Percentiles rank a stretch among this genome's conserved stretches.
Conservation (phyloP, 2,888 invertebrate genomes). For the Cenopis cana region DNA sequence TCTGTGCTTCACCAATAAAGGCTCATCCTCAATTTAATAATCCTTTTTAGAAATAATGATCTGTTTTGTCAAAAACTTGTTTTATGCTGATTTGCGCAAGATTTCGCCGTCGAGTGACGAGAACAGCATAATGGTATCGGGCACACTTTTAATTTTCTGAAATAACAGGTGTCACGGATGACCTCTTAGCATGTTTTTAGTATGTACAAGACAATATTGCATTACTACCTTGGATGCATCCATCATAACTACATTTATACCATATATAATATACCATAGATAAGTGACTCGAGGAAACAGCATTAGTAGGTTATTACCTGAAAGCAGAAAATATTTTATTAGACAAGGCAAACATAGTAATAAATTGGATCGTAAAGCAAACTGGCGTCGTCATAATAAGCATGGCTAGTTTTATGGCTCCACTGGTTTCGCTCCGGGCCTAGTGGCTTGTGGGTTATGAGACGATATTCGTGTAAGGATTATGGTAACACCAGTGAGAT, state of each 20-base stretch:
- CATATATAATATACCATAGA: neutral
- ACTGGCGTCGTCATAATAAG: slow-evolving; percentile 43
- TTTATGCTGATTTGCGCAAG: no score
- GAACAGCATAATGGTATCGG: no score
- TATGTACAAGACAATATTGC: no score
- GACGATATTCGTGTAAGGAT: slow-evolving; percentile 27
- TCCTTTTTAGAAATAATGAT: no score
- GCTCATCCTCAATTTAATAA: no score
- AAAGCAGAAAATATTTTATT: slow-evolving; percentile 44
- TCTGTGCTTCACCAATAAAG: no score
- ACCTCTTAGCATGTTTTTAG: no score
- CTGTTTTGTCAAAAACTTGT: no score
- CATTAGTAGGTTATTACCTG: slow-evolving; percentile 40
- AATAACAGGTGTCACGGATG: no score
- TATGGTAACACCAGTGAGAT: neutral
- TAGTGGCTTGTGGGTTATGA: slow-evolving; percentile 17
- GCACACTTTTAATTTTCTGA: no score
- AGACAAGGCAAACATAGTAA: slow-evolving; percentile 44
- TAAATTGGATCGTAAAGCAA: slow-evolving; percentile 44
- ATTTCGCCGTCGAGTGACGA: no score
- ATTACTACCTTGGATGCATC: neutral
- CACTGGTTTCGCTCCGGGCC: slow-evolving; percentile 21
- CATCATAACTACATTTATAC: neutral
- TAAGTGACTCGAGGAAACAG: slow-evolving; percentile 27
- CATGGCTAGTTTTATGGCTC: slow-evolving; percentile 43